These are phyloP conservation scores for Tauraco erythrolophus DNA, from an alignment of 2,113 vertebrate genomes.

Conservation along the genomic window DNA sequence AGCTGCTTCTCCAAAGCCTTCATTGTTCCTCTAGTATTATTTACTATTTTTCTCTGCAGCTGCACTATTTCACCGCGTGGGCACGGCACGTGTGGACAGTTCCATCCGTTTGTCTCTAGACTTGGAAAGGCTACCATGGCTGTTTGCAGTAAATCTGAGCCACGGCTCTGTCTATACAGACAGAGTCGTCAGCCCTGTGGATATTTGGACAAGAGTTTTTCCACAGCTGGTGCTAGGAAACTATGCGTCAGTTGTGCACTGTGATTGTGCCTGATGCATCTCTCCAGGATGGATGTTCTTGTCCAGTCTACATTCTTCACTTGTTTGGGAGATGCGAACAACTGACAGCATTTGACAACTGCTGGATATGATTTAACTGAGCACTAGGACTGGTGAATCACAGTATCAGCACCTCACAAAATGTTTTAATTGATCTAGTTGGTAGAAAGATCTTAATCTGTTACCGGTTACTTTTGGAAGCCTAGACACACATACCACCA, in stretches of 20 bases:
- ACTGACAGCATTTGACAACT: neutral
- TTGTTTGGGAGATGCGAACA: neutral
- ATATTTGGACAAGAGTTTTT: neutral
- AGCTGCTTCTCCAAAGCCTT: neutral
- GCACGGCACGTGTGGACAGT: neutral
- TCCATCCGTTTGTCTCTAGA: neutral
- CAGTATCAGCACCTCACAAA: neutral
- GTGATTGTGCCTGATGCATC: neutral
- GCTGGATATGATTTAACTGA: neutral
- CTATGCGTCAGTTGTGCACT: rapidly evolving
- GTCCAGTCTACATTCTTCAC: neutral
- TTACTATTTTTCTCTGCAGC: neutral
- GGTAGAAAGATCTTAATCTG: neutral
- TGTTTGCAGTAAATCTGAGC: neutral
- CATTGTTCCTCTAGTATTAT: neutral
- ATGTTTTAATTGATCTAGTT: neutral
- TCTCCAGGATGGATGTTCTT: rapidly evolving
- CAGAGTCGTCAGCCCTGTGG: neutral
- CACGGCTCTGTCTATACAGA: neutral
- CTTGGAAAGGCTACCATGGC: neutral
- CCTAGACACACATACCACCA: neutral
- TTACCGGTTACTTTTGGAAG: neutral
- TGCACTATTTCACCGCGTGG: neutral
- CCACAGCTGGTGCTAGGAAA: neutral
- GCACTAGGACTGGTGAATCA: neutral